These are phyloP conservation scores for Tetragonula clypearis DNA, from an alignment of 1,140 invertebrate genomes.

Conservation along the genomic window DNA sequence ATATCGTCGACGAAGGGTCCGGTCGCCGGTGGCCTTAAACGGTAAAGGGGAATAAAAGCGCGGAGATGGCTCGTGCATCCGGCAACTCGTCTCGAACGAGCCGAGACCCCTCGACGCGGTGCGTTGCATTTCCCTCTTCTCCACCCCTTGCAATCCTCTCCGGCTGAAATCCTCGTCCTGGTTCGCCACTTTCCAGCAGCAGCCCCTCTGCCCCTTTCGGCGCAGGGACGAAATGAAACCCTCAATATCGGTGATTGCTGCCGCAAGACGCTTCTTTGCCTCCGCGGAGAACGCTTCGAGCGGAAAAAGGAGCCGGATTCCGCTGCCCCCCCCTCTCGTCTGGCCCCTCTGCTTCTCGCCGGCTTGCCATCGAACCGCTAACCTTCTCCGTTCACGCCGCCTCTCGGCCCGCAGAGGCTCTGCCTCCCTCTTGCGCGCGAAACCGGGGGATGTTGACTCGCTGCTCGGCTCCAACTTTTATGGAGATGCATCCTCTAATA, in stretches of 20 bases:
- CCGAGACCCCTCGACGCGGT: slow-evolving; percentile 39
- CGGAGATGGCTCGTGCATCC: slow-evolving; percentile 55
- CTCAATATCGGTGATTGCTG: slow-evolving; percentile 82
- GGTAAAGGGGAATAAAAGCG: slow-evolving; percentile 46
- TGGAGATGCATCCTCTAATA: slow-evolving; percentile 82
- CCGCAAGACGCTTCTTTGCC: slow-evolving; percentile 78
- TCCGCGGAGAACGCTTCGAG: slow-evolving; percentile 47
- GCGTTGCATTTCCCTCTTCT: slow-evolving; percentile 24
- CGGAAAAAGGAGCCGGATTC: slow-evolving; percentile 61
- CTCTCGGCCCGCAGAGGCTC: background rate
- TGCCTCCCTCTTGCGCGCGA: slow-evolving; percentile 49
- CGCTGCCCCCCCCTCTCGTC: background rate
- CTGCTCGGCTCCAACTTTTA: slow-evolving; percentile 80
- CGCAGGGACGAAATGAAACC: slow-evolving; percentile 80
- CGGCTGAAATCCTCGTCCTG: background rate
- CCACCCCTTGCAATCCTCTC: background rate
- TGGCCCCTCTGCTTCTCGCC: background rate
- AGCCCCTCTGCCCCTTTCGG: slow-evolving; percentile 22
- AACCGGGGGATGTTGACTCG: slow-evolving; percentile 79
- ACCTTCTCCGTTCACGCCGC: slow-evolving; percentile 4
- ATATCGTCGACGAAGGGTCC: slow-evolving; percentile 26
- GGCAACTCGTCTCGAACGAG: slow-evolving; percentile 38
- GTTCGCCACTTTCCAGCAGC: slow-evolving; percentile 41
- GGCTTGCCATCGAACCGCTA: background rate
- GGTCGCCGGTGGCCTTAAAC: background rate